Base-by-base conservation (phyloP, 2,113 vertebrate genomes). In the Saimiri boliviensis region DNA sequence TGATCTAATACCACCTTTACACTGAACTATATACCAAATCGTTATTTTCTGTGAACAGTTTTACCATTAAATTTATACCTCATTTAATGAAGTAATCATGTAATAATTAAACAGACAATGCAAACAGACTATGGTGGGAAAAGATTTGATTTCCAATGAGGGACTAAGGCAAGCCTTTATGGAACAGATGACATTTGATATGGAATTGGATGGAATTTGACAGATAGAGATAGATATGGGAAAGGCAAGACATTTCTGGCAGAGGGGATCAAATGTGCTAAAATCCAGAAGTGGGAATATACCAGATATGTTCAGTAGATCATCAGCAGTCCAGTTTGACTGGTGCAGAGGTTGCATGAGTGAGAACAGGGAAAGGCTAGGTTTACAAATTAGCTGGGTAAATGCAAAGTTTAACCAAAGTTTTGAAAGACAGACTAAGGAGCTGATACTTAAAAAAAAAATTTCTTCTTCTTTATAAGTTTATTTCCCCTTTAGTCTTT, bases 371-470 rank as follows among this genome's bases (percentile, higher is more conserved):
- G 32, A 70, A 35, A 86, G 9, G 84, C 30, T n/a, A 93, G 60
- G 58, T 90, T 97, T 95, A 63, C 95, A 94, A 94, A 86, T 96
- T 82, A 94, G 85, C 23, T 91, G 82, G 58, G 23, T 52, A 95
- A 97, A 82, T 21, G 30, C 52, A 91, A 93, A 96, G 42, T 40
- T 95, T 88, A 90, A 92, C 58, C 35, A 86, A 94, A n/a, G 20
- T 47, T 94, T 95, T 81, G 76, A 79, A 90, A 84, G 58, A 86
- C 27, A 89, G 60, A 70, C 35, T 56, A 47, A 91, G 23, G 37
- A 85, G 23, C 63, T 94, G 66, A 37, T 82, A 58, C 54, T 82
- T 14, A 63, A 63, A 63, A 6, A 14, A 3, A n/a, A n/a, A n/a
- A n/a, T 60, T 63, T 63, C 60, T 63, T 63, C 32, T 63, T 63